A percentile compares a stretch with the other conserved stretches of the same genome.
phyloP scores from a whole-genome alignment of 64 coral and sea anemone species.

The Actinia tenebrosa region DNA sequence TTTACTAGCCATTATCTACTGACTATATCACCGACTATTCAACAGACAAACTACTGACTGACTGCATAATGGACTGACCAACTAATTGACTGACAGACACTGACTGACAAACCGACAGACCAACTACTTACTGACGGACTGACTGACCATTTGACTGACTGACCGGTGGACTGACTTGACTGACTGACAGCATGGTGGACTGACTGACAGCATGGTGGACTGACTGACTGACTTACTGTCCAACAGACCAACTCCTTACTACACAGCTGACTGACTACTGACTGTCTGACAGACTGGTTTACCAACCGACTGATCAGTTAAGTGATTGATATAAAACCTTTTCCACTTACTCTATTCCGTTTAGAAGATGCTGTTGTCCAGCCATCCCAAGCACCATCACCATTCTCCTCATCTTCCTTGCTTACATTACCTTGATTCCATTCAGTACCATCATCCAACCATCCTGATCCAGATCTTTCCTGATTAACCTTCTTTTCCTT shows the following conservation, averaged over 20 bases:
- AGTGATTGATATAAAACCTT: background rate
- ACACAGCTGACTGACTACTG: no score
- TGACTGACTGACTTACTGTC: no score
- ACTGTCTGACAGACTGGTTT: no score
- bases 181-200: no score
- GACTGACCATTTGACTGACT: no score
- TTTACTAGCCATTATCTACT: no score
- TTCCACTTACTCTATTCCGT: slow-evolving; percentile 77
- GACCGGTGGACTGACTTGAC: no score
- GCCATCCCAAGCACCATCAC: slow-evolving; percentile 78
- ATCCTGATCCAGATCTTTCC: slow-evolving; percentile 54
- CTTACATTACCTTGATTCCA: slow-evolving; percentile 51
- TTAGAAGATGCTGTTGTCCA: slow-evolving; percentile 98
- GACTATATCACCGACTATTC: no score
- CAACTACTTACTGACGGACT: no score
- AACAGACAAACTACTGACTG: background rate
- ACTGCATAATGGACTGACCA: background rate
- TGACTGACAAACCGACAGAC: no score
- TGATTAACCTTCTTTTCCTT: slow-evolving; percentile 20
- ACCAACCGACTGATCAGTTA: background rate
- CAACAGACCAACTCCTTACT: no score
- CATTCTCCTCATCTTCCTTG: slow-evolving; percentile 74
- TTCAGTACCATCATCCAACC: slow-evolving; percentile 58
- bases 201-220: no score
- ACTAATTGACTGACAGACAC: background rate